Conservation (phyloP, 2,888 invertebrate genomes). For the Urechis unicinctus region DNA sequence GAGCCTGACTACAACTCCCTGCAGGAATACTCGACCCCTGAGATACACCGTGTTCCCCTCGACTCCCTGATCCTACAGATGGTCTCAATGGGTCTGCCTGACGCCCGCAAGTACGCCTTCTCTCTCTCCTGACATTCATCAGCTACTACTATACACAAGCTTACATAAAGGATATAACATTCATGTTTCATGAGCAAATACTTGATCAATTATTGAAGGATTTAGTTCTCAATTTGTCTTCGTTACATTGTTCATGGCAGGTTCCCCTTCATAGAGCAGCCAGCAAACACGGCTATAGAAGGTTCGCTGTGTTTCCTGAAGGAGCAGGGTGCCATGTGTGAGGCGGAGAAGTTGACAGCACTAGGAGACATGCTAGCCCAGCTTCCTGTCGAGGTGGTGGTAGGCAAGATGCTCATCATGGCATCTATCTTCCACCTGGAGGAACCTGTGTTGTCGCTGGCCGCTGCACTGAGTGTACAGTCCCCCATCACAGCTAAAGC, state of each 20-base stretch:
- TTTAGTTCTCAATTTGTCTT: no score
- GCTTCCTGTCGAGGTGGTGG: slow-evolving; percentile 86
- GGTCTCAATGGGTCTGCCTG: slow-evolving; percentile 86
- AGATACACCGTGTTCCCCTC: slow-evolving; percentile 87
- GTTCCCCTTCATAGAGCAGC: slow-evolving; percentile 95
- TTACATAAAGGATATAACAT: no score
- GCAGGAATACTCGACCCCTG: slow-evolving; percentile 72
- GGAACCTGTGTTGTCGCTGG: slow-evolving; percentile 79
- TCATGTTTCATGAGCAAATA: no score
- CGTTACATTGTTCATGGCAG: slow-evolving; percentile 22
- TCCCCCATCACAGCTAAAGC: slow-evolving; percentile 86
- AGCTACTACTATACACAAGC: no score
- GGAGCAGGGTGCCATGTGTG: slow-evolving; percentile 68
- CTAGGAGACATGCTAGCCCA: slow-evolving; percentile 74
- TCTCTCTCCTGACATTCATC: no score
- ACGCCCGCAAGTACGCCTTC: slow-evolving; percentile 62
- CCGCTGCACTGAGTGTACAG: slow-evolving; percentile 88
- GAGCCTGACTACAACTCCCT: slow-evolving; percentile 51
- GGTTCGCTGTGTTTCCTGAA: slow-evolving; percentile 61
- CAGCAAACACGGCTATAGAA: slow-evolving; percentile 74
- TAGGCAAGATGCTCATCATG: slow-evolving; percentile 92
- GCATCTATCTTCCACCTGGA: slow-evolving; percentile 76
- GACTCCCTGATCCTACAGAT: slow-evolving; percentile 81
- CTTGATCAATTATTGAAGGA: no score
- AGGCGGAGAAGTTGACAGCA: slow-evolving; percentile 69